Conservation (phyloP, 2,113 vertebrate species). For the Coturnix japonica region DNA sequence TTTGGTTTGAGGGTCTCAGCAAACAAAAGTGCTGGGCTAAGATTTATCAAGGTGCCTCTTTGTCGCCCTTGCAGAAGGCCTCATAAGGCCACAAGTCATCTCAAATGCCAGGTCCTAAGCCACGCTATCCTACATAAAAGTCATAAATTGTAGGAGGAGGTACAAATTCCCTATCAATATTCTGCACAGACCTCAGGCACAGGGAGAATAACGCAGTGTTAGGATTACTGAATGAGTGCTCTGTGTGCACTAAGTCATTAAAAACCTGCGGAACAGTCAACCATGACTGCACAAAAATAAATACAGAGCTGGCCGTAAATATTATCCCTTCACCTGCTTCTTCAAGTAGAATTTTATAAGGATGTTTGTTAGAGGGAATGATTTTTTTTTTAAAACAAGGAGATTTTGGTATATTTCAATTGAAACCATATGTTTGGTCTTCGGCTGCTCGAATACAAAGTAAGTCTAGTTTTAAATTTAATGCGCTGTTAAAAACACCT, state of each 20-base stretch:
- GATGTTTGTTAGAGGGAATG: conserved; percentile 57
- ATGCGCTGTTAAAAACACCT: conserved; percentile 32
- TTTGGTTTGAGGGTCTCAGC: not conserved
- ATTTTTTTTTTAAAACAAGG: not conserved
- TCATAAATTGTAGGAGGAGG: conserved; percentile 29
- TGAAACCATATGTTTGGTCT: conserved; percentile 69
- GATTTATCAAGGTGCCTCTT: not conserved
- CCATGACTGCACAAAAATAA: conserved; percentile 68
- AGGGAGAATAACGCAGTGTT: conserved; percentile 51
- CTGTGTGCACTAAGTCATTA: conserved; percentile 49
- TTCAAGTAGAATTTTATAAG: conserved; percentile 63
- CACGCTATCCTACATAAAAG: conserved; percentile 4
- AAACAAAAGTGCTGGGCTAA: rapidly evolving
- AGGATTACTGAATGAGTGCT: conserved; percentile 68
- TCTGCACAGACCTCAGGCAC: not conserved
- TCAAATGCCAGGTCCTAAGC: not conserved
- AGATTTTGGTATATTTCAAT: conserved; percentile 44
- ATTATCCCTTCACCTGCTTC: conserved; percentile 48
- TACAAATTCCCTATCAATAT: conserved; percentile 45
- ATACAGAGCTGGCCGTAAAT: conserved; percentile 58
- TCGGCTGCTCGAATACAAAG: conserved; percentile 17
- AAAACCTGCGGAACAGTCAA: conserved; percentile 48
- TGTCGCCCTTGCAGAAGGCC: not conserved
- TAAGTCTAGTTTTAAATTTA: conserved; percentile 60
- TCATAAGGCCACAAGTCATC: not conserved